Evolutionary conservation across 2,888 invertebrate species (phyloP), one percentile per base, ranked within the genome.

Genomic region (Phyllotreta cruciferae): DNA sequence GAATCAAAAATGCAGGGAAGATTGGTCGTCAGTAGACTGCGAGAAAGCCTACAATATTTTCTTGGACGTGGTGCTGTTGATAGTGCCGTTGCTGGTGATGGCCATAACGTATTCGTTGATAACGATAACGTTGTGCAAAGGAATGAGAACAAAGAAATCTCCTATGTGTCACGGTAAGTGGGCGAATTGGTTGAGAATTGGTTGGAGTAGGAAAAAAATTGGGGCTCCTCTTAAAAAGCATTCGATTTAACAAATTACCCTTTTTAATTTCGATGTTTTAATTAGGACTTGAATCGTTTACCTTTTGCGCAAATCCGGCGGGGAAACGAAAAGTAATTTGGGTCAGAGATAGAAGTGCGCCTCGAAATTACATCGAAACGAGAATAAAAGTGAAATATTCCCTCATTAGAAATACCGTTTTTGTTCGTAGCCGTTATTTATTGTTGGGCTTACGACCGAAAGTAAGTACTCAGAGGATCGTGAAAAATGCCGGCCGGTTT

Each of bases 61-160:
- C 66, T 79, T 91, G 71, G 88, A 88, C 72, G 80, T 86, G 0
- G 81, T 88, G 37, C 81, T 91, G 35, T 82, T 91, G 11, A 83
- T 90, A 0, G 77, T 90, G 63, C 91, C 91, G 0, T 78, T 91
- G 42, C 73, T 88, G 42, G 84, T 89, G 47, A 85, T 91, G 79
- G 84, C 84, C 13, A 82, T 85, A 13, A 87, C 88, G n/a, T 90
- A 90, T 71, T 84, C 85, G 10, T 79, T 87, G 41, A 87, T 87
- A 63, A 82, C 83, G 3, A 74, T 80, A 66, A 85, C 84, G 24
- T 77, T 85, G 1, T 84, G 83, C 79, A 82, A 80, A 60, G 80
- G 80, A 39, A 78, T 81, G 67, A 73, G 74, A 56, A 76, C 73
- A 6, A 83, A 84, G 70, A 72, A 69, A 57, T 66, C 71, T 37